Evolutionary conservation across 2,113 vertebrate genomes (phyloP).

Genomic region (Ancistrus triradiatus): DNA sequence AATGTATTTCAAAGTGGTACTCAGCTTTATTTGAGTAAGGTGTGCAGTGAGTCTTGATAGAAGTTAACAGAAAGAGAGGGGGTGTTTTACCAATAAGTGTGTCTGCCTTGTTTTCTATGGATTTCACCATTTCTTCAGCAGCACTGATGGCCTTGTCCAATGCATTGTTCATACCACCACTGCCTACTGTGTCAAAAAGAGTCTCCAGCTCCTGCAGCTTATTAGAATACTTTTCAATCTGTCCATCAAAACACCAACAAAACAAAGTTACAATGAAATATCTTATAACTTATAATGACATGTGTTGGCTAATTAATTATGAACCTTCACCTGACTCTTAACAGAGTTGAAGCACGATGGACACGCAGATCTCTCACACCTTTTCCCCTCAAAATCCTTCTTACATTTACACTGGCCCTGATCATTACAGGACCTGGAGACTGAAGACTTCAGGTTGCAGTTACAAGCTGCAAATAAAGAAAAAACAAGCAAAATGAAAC

Average conservation of each 20-base stretch:
- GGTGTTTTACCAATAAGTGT: slow-evolving; percentile 48
- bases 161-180: neutral
- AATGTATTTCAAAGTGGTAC: too few species aligned
- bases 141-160: slow-evolving; percentile 69
- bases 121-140: slow-evolving; percentile 56
- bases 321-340: slow-evolving; percentile 72
- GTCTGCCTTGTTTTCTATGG: slow-evolving; percentile 64
- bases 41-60: too few species aligned
- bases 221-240: slow-evolving; percentile 71
- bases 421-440: slow-evolving; percentile 64
- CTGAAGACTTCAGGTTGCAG: slow-evolving; percentile 67
- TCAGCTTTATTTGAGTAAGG: too few species aligned
- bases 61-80: neutral
- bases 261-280: neutral
- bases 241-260: slow-evolving; percentile 34
- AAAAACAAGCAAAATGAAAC: neutral
- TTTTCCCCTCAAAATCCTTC: slow-evolving; percentile 74
- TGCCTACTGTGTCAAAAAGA: slow-evolving; percentile 52
- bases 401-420: slow-evolving; percentile 80
- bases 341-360: slow-evolving; percentile 81
- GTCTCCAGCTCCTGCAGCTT: slow-evolving; percentile 73
- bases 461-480: slow-evolving; percentile 70
- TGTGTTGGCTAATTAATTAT: too few species aligned
- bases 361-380: slow-evolving; percentile 73
- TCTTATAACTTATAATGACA: too few species aligned